Conservation (phyloP, 1,140 invertebrate species). For the Harlomillsia oculata region DNA sequence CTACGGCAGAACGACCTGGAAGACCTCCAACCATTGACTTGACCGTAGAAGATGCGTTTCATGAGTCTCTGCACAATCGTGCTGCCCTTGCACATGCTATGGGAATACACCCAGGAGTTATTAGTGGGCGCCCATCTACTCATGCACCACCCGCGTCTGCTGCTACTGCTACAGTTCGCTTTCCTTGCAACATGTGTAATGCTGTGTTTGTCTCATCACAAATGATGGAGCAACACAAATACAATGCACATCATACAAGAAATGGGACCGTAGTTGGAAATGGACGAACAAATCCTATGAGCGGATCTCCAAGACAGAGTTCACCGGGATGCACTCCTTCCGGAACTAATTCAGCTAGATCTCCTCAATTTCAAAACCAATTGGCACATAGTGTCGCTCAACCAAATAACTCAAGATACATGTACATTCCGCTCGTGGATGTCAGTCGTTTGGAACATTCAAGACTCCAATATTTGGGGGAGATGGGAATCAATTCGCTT, state of each 20-base stretch:
- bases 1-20: slow-evolving; percentile 19
- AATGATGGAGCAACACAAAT: neutral
- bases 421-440: slow-evolving; percentile 28
- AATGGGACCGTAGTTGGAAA: neutral
- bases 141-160: slow-evolving; percentile 1
- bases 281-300: slow-evolving; percentile 2
- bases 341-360: neutral
- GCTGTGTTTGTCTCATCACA: neutral
- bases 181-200: no score
- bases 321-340: neutral
- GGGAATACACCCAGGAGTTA: neutral
- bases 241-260: no score
- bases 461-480: slow-evolving; percentile 16
- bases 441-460: slow-evolving; percentile 13
- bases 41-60: slow-evolving; percentile 22
- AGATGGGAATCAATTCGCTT: slow-evolving; percentile 20
- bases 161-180: slow-evolving; percentile 6
- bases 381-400: neutral
- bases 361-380: slow-evolving; percentile 5
- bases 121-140: neutral
- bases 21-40: slow-evolving; percentile 34
- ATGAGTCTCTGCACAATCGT: neutral
- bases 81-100: neutral
- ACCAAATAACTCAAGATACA: neutral
- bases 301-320: neutral